phyloP scores from a whole-genome alignment of 2,888 invertebrate genomes.

The Pocota personata region DNA sequence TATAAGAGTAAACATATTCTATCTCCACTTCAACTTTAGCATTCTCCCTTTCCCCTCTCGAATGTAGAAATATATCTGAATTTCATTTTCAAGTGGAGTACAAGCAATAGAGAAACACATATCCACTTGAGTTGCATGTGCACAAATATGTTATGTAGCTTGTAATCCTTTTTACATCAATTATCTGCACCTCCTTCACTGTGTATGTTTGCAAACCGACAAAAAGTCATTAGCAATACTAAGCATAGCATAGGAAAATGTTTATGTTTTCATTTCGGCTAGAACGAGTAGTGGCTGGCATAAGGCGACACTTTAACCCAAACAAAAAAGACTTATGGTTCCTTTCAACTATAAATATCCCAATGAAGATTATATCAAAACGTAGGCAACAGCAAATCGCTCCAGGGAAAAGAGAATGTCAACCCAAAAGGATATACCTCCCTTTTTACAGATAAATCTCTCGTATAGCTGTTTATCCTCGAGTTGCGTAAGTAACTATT shows the following conservation, averaged over 20 bases:
- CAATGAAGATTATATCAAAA: slow-evolving; percentile 12
- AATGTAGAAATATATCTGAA: slow-evolving; percentile 39
- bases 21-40: background rate
- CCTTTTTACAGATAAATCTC: background rate
- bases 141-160: slow-evolving; percentile 8
- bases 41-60: background rate
- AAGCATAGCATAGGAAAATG: background rate
- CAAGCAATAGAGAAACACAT: slow-evolving; percentile 39
- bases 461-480: slow-evolving; percentile 23
- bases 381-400: background rate
- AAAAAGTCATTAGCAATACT: slow-evolving; percentile 58
- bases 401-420: slow-evolving; percentile 21
- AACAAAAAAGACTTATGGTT: slow-evolving; percentile 39
- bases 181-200: slow-evolving; percentile 2
- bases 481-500: slow-evolving; percentile 3
- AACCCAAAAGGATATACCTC: slow-evolving; percentile 34
- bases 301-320: background rate
- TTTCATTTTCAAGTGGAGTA: slow-evolving; percentile 58
- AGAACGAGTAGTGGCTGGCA: background rate
- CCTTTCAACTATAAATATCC: slow-evolving; percentile 19
- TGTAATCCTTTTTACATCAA: slow-evolving; percentile 34
- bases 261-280: slow-evolving; percentile 25
- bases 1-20: slow-evolving; percentile 3
- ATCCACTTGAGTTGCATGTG: slow-evolving; percentile 28
- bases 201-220: slow-evolving; percentile 2